phyloP scores from a whole-genome alignment of 2,888 invertebrate species.

The Lypha dubia region DNA sequence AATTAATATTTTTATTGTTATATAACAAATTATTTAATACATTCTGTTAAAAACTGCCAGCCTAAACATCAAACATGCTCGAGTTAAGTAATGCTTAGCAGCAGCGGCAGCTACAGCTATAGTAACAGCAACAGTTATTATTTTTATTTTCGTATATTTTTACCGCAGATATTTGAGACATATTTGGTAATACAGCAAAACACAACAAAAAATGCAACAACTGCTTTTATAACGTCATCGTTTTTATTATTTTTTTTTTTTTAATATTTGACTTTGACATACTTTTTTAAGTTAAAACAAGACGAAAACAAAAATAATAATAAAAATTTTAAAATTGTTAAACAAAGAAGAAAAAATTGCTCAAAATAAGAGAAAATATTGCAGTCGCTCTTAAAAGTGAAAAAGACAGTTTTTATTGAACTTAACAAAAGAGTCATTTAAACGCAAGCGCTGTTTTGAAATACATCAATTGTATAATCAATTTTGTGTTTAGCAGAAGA shows the following conservation, averaged over 20 bases:
- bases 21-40: conserved; percentile 54
- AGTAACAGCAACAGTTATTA: conserved; percentile 48
- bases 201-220: conserved; percentile 47
- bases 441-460: conserved; percentile 46
- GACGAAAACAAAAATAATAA: conserved; percentile 32
- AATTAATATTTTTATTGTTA: conserved; percentile 15
- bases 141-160: neutral
- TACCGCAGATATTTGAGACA: conserved; percentile 7
- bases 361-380: neutral
- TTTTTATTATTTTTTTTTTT: no score
- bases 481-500: neutral
- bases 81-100: conserved; percentile 34
- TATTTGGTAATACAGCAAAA: conserved; percentile 45
- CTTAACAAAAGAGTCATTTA: neutral
- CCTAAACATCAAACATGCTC: conserved; percentile 33
- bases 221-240: conserved; percentile 62
- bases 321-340: neutral
- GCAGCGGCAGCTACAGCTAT: conserved; percentile 27
- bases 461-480: conserved; percentile 20
- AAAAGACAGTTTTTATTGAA: neutral
- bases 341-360: neutral
- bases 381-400: neutral
- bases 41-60: conserved; percentile 50
- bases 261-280: conserved; percentile 81
- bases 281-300: conserved; percentile 77